Evolutionary conservation across 1,140 invertebrate genomes (phyloP).

Genomic region (Scaptomyza graminum): DNA sequence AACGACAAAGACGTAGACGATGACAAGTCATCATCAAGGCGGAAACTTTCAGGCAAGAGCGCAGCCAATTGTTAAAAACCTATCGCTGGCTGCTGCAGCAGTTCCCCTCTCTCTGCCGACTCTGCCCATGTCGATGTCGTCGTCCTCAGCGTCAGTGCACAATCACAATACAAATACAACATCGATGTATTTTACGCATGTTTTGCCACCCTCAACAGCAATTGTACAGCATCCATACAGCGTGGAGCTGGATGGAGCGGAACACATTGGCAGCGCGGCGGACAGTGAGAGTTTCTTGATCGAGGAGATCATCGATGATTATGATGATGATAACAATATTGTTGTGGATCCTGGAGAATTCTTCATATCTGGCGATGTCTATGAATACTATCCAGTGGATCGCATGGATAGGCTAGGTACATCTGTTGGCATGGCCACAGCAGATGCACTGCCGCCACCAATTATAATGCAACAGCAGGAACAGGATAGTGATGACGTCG

Average conservation of each 20-base stretch:
- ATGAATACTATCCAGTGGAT: conserved; percentile 72
- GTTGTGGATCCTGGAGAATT: conserved; percentile 73
- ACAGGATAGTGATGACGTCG: conserved; percentile 65
- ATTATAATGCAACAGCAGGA: conserved; percentile 74
- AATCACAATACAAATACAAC: conserved; percentile 48
- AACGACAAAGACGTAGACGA: conserved; percentile 46
- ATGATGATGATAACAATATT: conserved; percentile 71
- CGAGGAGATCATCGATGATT: conserved; percentile 74
- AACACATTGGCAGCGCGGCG: conserved; percentile 46
- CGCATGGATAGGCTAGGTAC: conserved; percentile 55
- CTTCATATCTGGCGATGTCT: conserved; percentile 69
- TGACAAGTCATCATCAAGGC: conserved; percentile 78
- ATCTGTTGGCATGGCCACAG: conserved; percentile 56
- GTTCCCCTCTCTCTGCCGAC: conserved; percentile 53
- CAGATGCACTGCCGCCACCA: conserved; percentile 70
- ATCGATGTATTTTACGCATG: conserved; percentile 63
- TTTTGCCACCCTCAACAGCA: conserved; percentile 40
- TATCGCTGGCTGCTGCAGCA: conserved; percentile 69
- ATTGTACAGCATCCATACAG: conserved; percentile 68
- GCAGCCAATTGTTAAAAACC: conserved; percentile 66
- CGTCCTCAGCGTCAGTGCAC: conserved; percentile 28
- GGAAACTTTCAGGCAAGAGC: conserved; percentile 61
- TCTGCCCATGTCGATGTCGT: conserved; percentile 20
- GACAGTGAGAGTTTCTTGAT: conserved; percentile 75
- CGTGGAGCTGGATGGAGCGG: conserved; percentile 56